These are phyloP conservation scores for Nematolebias whitei DNA, from an alignment of 2,113 vertebrate genomes.

Conservation along the genomic window DNA sequence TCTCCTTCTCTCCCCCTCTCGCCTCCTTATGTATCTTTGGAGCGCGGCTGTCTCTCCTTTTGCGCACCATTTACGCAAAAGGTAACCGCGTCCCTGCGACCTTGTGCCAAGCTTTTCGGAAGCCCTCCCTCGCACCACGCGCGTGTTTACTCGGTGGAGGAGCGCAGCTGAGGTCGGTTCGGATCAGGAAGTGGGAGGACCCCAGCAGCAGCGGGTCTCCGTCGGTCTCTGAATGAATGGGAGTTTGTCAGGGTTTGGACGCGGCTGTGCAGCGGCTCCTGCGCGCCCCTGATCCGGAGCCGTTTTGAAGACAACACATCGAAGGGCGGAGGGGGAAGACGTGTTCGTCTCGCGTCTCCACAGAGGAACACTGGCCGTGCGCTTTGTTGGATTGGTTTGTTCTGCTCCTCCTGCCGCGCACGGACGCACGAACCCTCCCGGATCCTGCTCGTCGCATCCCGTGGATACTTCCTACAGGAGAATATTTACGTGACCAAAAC, in stretches of 20 bases:
- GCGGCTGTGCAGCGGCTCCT: conserved; percentile 64
- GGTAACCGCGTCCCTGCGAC: conserved; percentile 30
- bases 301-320: conserved; percentile 31
- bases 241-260: conserved; percentile 73
- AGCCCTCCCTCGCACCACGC: conserved; percentile 33
- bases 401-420: conserved; percentile 52
- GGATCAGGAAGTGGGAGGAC: conserved; percentile 82
- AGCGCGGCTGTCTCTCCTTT: conserved; percentile 44
- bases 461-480: conserved; percentile 67
- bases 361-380: conserved; percentile 45
- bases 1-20: conserved; percentile 20
- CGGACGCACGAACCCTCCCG: conserved; percentile 45
- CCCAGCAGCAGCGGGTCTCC: conserved; percentile 46
- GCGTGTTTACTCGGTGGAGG: conserved; percentile 51
- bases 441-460: conserved; percentile 53
- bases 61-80: conserved; percentile 68
- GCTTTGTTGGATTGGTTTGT: conserved; percentile 74
- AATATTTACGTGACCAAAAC: conserved; percentile 33
- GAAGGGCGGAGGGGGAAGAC: conserved; percentile 1
- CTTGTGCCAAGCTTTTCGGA: conserved; percentile 39
- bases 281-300: conserved; percentile 55
- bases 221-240: conserved; percentile 77
- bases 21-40: conserved; percentile 44
- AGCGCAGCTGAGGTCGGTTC: conserved; percentile 57
- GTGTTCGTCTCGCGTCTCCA: conserved; percentile 19